These are phyloP conservation scores for Pachliopta kotzebuea DNA, from an alignment of 2,888 invertebrate species.

Conservation along the genomic window DNA sequence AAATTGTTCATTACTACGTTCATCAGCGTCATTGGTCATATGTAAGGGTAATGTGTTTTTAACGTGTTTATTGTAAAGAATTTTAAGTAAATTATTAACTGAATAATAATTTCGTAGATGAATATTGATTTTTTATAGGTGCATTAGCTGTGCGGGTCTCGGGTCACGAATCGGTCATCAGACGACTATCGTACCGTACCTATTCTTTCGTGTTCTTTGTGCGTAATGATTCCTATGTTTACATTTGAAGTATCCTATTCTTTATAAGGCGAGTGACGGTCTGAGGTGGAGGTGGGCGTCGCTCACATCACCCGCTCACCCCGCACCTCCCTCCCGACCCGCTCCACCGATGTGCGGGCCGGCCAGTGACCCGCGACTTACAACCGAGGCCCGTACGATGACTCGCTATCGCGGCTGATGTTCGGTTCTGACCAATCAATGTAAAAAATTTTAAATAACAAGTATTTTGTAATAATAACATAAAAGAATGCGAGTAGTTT, in stretches of 20 bases:
- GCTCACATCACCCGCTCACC: too few relatives aligned
- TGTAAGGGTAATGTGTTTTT: slow-evolving; percentile 66
- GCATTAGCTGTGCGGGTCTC: slow-evolving; percentile 16
- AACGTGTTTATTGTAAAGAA: slow-evolving; percentile 61
- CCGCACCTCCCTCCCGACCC: too few relatives aligned
- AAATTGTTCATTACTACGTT: slow-evolving; percentile 32
- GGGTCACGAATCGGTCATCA: slow-evolving; percentile 1
- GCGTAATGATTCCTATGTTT: slow-evolving; percentile 14
- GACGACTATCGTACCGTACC: neutral
- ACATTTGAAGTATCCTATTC: slow-evolving; percentile 1
- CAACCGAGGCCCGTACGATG: slow-evolving; percentile 9
- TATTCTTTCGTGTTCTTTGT: neutral
- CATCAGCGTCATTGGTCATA: slow-evolving; percentile 46
- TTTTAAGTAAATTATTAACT: slow-evolving; percentile 38
- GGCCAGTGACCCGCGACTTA: neutral
- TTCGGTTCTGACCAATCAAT: slow-evolving; percentile 55
- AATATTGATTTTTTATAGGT: slow-evolving; percentile 50
- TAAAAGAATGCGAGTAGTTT: slow-evolving; percentile 53
- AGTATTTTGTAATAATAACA: slow-evolving; percentile 56
- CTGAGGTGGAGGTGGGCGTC: neutral
- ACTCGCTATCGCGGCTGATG: slow-evolving; percentile 34
- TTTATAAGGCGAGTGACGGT: neutral
- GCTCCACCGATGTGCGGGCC: neutral
- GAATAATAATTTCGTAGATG: slow-evolving; percentile 53
- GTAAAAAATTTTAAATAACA: slow-evolving; percentile 59